These are phyloP conservation scores for Molossus alvarezi DNA, from an alignment of 2,797 vertebrate genomes.

Conservation along the genomic window DNA sequence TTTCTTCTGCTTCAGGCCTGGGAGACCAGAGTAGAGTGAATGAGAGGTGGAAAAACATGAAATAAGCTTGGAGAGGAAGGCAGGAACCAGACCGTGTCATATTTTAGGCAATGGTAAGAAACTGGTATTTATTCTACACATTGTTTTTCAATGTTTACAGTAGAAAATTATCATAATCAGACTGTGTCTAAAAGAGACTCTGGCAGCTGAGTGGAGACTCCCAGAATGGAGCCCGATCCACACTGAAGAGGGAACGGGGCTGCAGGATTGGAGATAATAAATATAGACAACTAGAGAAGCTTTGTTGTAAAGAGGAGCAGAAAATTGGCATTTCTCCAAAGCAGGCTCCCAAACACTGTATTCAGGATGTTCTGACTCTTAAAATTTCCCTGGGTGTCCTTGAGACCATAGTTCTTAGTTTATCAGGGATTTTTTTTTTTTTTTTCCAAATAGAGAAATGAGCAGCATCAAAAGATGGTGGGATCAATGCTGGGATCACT, in stretches of 20 bases:
- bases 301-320: neutral
- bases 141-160: neutral
- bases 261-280: neutral
- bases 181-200: neutral
- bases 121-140: neutral
- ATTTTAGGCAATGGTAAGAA: neutral
- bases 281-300: neutral
- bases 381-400: neutral
- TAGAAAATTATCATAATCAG: neutral
- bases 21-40: neutral
- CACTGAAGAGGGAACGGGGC: neutral
- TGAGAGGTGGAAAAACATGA: neutral
- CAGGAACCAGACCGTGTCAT: neutral
- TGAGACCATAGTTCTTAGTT: neutral
- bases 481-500: neutral
- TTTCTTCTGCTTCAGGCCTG: neutral
- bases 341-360: neutral
- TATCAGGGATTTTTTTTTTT: neutral
- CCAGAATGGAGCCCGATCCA: neutral
- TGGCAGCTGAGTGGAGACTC: neutral
- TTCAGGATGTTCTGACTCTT: neutral
- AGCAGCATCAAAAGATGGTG: neutral
- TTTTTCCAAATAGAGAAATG: slow-evolving; percentile 47
- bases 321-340: neutral
- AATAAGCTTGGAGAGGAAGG: neutral